Conservation (phyloP, 1,140 invertebrate species). For the Notospermus geniculatus region DNA sequence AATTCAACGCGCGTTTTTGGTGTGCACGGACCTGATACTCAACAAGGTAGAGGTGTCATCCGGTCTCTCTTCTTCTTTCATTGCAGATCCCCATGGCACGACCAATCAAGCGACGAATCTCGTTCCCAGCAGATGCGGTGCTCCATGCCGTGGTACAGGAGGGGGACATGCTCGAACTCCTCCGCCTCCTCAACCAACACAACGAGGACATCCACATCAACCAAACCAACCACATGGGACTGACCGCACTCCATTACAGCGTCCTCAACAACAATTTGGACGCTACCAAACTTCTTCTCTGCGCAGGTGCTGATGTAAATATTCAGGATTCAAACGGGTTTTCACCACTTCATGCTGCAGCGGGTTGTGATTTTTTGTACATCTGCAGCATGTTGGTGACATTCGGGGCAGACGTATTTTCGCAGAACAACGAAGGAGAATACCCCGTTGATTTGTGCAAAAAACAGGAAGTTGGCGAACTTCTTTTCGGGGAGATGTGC, state of each 20-base stretch:
- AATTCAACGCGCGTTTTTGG: too few species aligned
- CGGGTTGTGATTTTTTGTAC: slow-evolving; percentile 86
- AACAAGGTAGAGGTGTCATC: too few species aligned
- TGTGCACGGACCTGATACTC: too few species aligned
- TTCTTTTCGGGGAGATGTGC: slow-evolving; percentile 41
- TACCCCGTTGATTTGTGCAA: slow-evolving; percentile 41
- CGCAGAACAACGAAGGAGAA: slow-evolving; percentile 35
- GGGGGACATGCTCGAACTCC: slow-evolving; percentile 37
- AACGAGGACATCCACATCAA: slow-evolving; percentile 31
- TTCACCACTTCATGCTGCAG: slow-evolving; percentile 97
- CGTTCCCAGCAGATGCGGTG: slow-evolving; percentile 43
- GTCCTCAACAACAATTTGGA: slow-evolving; percentile 75
- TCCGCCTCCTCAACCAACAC: slow-evolving; percentile 28
- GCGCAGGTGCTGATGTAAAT: slow-evolving; percentile 92
- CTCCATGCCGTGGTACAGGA: slow-evolving; percentile 45
- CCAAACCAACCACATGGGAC: slow-evolving; percentile 39
- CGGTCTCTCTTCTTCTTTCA: not conserved
- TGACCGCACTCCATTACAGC: slow-evolving; percentile 45
- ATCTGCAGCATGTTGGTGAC: slow-evolving; percentile 66
- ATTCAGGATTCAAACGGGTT: slow-evolving; percentile 97
- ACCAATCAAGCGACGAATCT: slow-evolving; percentile 30
- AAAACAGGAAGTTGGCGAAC: slow-evolving; percentile 33
- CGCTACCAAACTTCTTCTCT: slow-evolving; percentile 95
- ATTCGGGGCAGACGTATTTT: slow-evolving; percentile 41
- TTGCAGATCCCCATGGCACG: not conserved